These are phyloP conservation scores for Macrobrachium rosenbergii DNA, from an alignment of 1,140 invertebrate species.

Conservation along the genomic window DNA sequence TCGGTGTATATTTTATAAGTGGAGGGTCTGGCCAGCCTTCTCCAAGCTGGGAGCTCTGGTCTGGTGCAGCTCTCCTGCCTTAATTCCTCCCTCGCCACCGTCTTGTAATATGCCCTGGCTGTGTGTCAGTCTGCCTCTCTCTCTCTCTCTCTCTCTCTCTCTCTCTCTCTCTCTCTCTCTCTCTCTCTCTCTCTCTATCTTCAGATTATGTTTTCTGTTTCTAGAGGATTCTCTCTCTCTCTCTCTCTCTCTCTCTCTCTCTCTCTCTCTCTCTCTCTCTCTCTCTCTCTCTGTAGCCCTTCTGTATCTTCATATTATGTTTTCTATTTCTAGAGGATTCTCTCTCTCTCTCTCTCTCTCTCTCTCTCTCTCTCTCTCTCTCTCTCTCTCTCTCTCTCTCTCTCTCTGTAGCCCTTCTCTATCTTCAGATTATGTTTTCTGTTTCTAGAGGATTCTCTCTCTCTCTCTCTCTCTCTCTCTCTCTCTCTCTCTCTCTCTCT, in stretches of 20 bases:
- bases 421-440: neutral
- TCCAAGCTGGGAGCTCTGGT: too few species aligned
- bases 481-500: neutral
- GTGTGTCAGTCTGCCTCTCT: neutral
- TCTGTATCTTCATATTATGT: too few species aligned
- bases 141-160: conserved; percentile 8
- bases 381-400: too few species aligned
- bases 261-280: neutral
- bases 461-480: neutral
- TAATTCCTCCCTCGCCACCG: too few species aligned
- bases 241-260: neutral
- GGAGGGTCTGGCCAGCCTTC: too few species aligned
- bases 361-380: neutral
- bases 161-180: too few species aligned
- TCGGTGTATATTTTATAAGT: too few species aligned
- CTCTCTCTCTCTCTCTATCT: neutral
- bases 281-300: neutral
- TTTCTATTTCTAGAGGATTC: too few species aligned
- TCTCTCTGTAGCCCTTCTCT: neutral
- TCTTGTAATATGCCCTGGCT: neutral
- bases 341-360: conserved; percentile 1
- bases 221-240: neutral
- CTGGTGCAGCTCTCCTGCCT: too few species aligned
- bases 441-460: neutral
- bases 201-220: neutral